These are phyloP conservation scores for Cryptoleucopteryx plumbea DNA, from an alignment of 2,113 vertebrate genomes.

Conservation along the genomic window DNA sequence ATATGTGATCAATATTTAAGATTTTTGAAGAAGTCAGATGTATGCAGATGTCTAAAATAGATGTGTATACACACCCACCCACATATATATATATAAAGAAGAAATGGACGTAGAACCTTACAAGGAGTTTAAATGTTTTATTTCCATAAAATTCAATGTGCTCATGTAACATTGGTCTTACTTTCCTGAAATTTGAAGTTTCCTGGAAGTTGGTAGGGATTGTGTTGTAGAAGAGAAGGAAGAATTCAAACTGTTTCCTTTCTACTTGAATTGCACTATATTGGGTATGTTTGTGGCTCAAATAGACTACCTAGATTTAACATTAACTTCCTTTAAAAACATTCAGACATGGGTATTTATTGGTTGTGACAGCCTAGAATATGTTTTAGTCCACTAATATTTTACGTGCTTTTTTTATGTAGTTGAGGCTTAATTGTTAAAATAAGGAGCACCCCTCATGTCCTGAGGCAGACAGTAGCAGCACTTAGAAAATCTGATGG, in stretches of 20 bases:
- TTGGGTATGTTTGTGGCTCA: not conserved
- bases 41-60: not conserved
- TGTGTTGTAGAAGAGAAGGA: not conserved
- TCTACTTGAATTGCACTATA: not conserved
- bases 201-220: not conserved
- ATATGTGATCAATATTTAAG: not conserved
- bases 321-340: conserved; percentile 16
- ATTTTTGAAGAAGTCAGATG: not conserved
- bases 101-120: not conserved
- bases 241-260: conserved; percentile 13
- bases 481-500: not conserved
- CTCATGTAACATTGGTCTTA: not conserved
- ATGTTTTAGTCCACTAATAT: not conserved
- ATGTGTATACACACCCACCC: not conserved
- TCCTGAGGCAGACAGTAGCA: not conserved
- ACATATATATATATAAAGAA: not conserved
- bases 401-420: not conserved
- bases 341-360: conserved; percentile 3
- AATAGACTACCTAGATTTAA: not conserved
- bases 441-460: not conserved
- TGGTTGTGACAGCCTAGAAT: not conserved
- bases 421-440: not conserved
- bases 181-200: not conserved
- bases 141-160: not conserved
- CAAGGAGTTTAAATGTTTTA: not conserved